Evolutionary conservation across 1,140 invertebrate species (phyloP), one percentile per base, ranked within the genome.

Genomic region (Lordiphosa stackelbergi): DNA sequence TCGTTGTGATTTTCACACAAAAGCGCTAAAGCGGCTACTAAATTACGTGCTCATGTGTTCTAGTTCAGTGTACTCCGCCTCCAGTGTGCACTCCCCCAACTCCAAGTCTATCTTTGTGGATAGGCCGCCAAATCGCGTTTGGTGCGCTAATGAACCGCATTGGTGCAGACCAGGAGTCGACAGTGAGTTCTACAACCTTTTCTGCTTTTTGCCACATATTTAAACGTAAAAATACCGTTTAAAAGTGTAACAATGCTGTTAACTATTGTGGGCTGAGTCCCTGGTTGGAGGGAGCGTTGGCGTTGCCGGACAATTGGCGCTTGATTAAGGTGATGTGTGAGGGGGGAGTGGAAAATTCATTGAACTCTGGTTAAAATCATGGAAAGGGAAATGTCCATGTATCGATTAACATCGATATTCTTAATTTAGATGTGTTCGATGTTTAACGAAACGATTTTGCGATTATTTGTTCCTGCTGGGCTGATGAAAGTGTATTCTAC

Each of bases 31-130:
- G 63, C 75, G 77, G 71, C 75, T 81, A 81, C 75, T 81, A 81
- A 81, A 81, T 81, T 81, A 81, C 75, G 77, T 81, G 75, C 75
- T 81, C 75, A 81, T 81, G 75, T 79, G 75, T 81, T 81, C 75
- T 83, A 83, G 75, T 81, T 81, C 38, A 57, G 53, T 60, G 43
- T 22, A 45, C 38, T 12, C 48, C 62, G 42, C 52, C 53, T 48
- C 57, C 28, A 56, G 22, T 24, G 22, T 24, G 22, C 22, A 64
- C 53, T 47, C 6, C 12, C 12, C 11, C 19, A 34, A 4, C 28
- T 37, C 35, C 4, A n/a, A 48, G 13, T 3, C 13, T 37, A 16
- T 12, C 28, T 12, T 42, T 28, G 36, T 47, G 55, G 48, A 42
- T 48, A 43, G 54, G 55, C 61, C 45, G 53, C 66, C 73, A 73